Percentiles rank a stretch among this genome's conserved stretches.
Conservation (phyloP, 2,888 invertebrate species). For the Nudaria mundana region DNA sequence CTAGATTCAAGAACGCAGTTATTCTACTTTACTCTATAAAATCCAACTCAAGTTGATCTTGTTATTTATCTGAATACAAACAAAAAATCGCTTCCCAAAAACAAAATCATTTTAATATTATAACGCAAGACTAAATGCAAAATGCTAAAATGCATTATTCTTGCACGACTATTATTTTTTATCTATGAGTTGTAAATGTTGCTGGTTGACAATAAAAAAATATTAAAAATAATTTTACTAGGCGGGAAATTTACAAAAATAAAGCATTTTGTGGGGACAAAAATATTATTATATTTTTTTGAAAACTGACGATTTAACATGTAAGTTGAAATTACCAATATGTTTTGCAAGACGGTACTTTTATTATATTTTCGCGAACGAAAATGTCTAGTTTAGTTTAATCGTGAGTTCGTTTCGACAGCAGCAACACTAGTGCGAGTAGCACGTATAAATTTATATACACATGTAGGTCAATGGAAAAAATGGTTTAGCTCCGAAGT, state of each 20-base stretch:
- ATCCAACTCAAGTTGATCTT: too few species aligned
- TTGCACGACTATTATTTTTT: neutral
- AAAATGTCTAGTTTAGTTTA: conserved; percentile 17
- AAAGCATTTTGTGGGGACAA: conserved; percentile 11
- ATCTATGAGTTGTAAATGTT: too few species aligned
- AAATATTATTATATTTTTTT: conserved; percentile 15
- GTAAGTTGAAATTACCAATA: conserved; percentile 34
- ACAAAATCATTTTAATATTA: too few species aligned
- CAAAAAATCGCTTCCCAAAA: too few species aligned
- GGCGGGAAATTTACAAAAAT: conserved; percentile 52
- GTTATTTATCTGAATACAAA: too few species aligned
- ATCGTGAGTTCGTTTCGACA: conserved; percentile 21
- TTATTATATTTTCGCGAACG: conserved; percentile 17
- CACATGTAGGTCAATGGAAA: conserved; percentile 81
- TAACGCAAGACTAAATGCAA: too few species aligned
- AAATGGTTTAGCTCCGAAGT: conserved; percentile 77
- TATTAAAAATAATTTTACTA: conserved; percentile 35
- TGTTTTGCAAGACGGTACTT: conserved; percentile 9
- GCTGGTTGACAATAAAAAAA: conserved; percentile 14
- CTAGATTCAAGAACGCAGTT: too few species aligned
- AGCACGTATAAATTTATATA: conserved; percentile 72
- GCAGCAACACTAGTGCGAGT: conserved; percentile 71
- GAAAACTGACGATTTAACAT: conserved; percentile 19
- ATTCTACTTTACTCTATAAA: too few species aligned
- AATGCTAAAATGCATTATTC: too few species aligned